Evolutionary conservation across 2,113 vertebrate genomes (phyloP).

Genomic region (Martes martes): DNA sequence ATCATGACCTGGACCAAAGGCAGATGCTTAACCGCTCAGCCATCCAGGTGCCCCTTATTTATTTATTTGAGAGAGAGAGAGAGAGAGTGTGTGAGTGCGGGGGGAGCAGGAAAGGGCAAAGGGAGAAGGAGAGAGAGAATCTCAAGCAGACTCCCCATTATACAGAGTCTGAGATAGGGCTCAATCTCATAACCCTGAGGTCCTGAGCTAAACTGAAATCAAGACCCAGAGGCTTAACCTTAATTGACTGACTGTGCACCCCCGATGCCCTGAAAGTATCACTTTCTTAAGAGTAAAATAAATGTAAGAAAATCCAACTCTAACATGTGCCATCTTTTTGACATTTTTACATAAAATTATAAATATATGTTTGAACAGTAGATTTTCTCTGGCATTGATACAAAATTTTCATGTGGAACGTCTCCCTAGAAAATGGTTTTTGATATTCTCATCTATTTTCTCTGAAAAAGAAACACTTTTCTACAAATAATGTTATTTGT

Average conservation of each 20-base stretch:
- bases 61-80: too few species aligned
- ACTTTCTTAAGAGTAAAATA: background rate
- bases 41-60: too few species aligned
- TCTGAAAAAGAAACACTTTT: background rate
- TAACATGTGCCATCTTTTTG: background rate
- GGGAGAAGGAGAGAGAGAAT: background rate
- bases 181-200: background rate
- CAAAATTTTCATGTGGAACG: background rate
- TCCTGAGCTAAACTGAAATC: background rate
- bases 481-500: background rate
- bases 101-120: too few species aligned
- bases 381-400: background rate
- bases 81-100: too few species aligned
- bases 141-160: background rate
- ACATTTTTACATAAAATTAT: background rate
- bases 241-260: background rate
- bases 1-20: too few species aligned
- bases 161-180: background rate
- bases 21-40: too few species aligned
- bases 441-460: background rate
- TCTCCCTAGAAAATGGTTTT: background rate
- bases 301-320: background rate
- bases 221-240: background rate
- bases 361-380: background rate
- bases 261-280: background rate